Evolutionary conservation across 2,113 vertebrate species (phyloP).

Genomic region (Polypterus senegalus): DNA sequence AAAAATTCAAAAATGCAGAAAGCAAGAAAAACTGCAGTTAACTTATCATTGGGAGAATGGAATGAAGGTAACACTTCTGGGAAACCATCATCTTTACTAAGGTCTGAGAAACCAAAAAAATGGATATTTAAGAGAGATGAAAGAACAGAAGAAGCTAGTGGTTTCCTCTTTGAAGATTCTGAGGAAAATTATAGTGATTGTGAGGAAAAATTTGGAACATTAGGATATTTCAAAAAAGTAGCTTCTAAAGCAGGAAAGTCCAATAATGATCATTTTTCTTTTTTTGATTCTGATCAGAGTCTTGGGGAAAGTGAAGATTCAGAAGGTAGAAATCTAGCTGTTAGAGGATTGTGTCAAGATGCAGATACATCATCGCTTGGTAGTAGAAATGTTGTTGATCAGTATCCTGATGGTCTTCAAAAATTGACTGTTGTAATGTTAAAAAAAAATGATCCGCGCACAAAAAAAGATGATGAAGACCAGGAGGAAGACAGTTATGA

Average conservation of each 20-base stretch:
- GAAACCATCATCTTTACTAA: conserved; percentile 53
- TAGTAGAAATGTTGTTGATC: conserved; percentile 42
- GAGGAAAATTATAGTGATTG: conserved; percentile 47
- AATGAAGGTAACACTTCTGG: conserved; percentile 49
- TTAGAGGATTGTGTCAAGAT: conserved; percentile 47
- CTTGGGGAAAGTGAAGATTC: conserved; percentile 42
- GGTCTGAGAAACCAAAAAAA: conserved; percentile 58
- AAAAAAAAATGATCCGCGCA: conserved; percentile 58
- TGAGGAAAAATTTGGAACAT: conserved; percentile 48
- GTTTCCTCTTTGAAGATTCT: conserved; percentile 56
- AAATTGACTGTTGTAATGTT: conserved; percentile 67
- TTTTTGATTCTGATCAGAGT: conserved; percentile 46
- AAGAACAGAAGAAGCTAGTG: conserved; percentile 58
- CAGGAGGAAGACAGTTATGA: conserved; percentile 25
- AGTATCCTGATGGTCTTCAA: conserved; percentile 68
- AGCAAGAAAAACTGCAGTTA: conserved; percentile 59
- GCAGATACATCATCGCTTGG: no score
- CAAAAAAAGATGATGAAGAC: conserved; percentile 50
- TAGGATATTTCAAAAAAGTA: conserved; percentile 44
- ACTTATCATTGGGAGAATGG: conserved; percentile 49
- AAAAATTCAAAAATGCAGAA: conserved; percentile 66
- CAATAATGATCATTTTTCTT: conserved; percentile 50
- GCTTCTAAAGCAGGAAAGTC: conserved; percentile 55
- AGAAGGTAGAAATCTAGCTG: conserved; percentile 44
- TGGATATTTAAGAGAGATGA: conserved; percentile 51